Evolutionary conservation across 2,797 vertebrate species (phyloP).

Genomic region (Danio aesculapii): DNA sequence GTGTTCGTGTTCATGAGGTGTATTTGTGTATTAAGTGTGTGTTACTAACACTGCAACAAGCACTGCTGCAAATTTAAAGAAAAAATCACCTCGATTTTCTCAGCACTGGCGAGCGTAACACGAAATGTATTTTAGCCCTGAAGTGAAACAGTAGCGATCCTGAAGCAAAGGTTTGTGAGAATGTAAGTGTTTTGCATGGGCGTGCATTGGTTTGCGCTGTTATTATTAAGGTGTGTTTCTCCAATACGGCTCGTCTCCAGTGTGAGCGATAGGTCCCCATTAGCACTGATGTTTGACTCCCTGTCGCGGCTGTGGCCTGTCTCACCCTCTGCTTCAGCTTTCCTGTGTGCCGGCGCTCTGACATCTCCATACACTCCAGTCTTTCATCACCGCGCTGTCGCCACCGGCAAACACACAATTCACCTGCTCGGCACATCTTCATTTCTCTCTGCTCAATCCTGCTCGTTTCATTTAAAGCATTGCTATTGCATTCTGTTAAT

Average conservation of each 20-base stretch:
- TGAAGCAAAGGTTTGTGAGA: neutral
- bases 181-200: constrained; percentile 3
- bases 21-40: neutral
- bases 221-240: neutral
- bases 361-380: constrained; percentile 58
- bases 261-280: constrained; percentile 28
- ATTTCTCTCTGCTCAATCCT: constrained; percentile 10
- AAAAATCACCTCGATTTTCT: neutral
- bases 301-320: constrained; percentile 35
- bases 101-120: neutral
- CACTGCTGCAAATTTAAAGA: neutral
- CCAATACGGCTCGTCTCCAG: constrained; percentile 20
- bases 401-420: constrained; percentile 51
- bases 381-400: constrained; percentile 54
- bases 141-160: neutral
- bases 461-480: neutral
- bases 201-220: constrained; percentile 23
- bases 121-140: neutral
- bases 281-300: constrained; percentile 48
- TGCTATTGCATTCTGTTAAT: neutral
- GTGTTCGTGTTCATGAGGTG: no score
- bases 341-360: constrained; percentile 29
- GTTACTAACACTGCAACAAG: neutral
- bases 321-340: constrained; percentile 48
- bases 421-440: constrained; percentile 55